These are phyloP conservation scores for Athetis lepigone DNA, from an alignment of 2,888 invertebrate genomes.

Conservation along the genomic window DNA sequence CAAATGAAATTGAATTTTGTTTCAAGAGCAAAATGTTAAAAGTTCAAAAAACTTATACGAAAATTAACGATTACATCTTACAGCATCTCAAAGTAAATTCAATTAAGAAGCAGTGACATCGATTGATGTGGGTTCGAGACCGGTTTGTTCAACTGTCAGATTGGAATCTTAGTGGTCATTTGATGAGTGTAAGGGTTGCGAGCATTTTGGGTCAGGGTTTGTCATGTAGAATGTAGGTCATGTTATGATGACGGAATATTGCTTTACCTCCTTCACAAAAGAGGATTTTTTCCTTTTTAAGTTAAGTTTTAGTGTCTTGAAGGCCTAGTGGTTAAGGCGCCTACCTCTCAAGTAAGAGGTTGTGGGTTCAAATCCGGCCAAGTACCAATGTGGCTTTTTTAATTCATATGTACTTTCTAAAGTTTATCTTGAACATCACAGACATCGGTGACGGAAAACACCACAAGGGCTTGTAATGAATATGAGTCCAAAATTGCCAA, in stretches of 20 bases:
- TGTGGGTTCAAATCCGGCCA: too few species aligned
- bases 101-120: slow-evolving; percentile 47
- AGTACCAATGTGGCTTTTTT: too few species aligned
- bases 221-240: slow-evolving; percentile 22
- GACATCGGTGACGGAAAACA: too few species aligned
- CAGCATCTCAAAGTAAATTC: slow-evolving; percentile 40
- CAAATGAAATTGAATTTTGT: slow-evolving; percentile 7
- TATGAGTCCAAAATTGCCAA: too few species aligned
- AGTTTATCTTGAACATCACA: too few species aligned
- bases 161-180: slow-evolving; percentile 41
- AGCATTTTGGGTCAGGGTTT: slow-evolving; percentile 9
- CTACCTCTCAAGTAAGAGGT: too few species aligned
- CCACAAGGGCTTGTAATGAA: too few species aligned
- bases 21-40: not conserved
- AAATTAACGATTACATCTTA: too few species aligned
- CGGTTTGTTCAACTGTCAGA: slow-evolving; percentile 52
- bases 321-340: too few species aligned
- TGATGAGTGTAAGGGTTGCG: slow-evolving; percentile 27
- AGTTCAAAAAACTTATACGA: not conserved
- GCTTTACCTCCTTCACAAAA: not conserved
- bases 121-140: slow-evolving; percentile 56
- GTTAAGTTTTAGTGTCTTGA: too few species aligned
- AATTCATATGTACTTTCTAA: too few species aligned
- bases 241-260: not conserved
- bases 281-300: too few species aligned